These are phyloP conservation scores for Heliconius sara DNA, from an alignment of 2,888 invertebrate genomes.

Conservation along the genomic window DNA sequence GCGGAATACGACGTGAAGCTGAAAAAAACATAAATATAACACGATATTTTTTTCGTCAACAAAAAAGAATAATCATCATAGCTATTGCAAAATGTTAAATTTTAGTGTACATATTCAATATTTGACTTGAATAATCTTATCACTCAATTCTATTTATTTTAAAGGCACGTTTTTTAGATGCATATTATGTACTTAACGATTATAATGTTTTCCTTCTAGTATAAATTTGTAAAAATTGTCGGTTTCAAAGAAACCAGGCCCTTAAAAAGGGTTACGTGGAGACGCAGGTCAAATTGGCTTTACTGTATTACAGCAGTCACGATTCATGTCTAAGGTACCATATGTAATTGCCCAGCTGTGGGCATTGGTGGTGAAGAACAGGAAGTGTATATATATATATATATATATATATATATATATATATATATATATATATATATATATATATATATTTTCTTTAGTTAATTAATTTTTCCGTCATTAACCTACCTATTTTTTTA, in stretches of 20 bases:
- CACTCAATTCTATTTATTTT: conserved; percentile 30
- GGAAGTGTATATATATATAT: no score
- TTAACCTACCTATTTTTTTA: background rate
- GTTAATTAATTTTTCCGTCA: background rate
- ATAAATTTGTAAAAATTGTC: background rate
- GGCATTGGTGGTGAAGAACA: no score
- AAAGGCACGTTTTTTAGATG: conserved; percentile 30
- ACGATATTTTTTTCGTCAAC: background rate
- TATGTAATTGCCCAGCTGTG: no score
- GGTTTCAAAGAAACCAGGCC: background rate
- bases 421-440: no score
- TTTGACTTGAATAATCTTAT: conserved; percentile 34
- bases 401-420: no score
- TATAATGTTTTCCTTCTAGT: background rate
- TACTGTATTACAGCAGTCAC: no score
- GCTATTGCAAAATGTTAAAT: conserved; percentile 8
- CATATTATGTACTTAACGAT: background rate
- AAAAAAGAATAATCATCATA: background rate
- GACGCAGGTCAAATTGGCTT: background rate
- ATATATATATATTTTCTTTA: no score
- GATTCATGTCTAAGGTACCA: no score
- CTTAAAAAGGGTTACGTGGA: background rate
- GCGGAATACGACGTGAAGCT: no score
- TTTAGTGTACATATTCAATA: conserved; percentile 20
- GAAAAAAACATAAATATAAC: no score